Conservation (phyloP, 1,140 invertebrate genomes). For the Drosophila equinoxialis region DNA sequence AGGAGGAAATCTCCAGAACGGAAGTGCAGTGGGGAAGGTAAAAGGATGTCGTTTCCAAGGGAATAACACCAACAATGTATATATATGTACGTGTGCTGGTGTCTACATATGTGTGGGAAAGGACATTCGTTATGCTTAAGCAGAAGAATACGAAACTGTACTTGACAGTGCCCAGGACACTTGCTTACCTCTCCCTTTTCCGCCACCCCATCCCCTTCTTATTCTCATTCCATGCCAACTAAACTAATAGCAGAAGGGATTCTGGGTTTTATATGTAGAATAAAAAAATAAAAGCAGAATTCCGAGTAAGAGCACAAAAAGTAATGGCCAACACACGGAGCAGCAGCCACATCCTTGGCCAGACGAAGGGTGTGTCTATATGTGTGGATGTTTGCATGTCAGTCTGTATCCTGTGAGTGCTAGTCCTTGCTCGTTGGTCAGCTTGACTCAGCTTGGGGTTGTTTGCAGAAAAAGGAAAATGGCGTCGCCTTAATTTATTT, state of each 20-base stretch:
- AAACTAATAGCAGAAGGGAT: slow-evolving; percentile 72
- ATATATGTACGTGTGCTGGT: background rate
- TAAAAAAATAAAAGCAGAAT: slow-evolving; percentile 60
- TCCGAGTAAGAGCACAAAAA: slow-evolving; percentile 61
- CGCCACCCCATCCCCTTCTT: slow-evolving; percentile 7
- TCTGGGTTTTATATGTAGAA: slow-evolving; percentile 51
- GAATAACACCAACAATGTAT: slow-evolving; percentile 52
- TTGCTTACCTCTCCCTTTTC: background rate
- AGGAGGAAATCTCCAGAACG: background rate
- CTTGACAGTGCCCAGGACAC: slow-evolving; percentile 64
- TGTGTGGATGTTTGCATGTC: slow-evolving; percentile 37
- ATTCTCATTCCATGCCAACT: slow-evolving; percentile 33
- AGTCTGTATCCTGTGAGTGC: slow-evolving; percentile 45
- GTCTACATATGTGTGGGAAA: slow-evolving; percentile 12
- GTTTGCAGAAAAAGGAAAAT: slow-evolving; percentile 78
- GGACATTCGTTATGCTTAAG: slow-evolving; percentile 82
- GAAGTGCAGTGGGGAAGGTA: background rate
- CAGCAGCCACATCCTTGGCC: slow-evolving; percentile 52
- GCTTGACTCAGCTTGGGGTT: slow-evolving; percentile 64
- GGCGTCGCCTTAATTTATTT: slow-evolving; percentile 82
- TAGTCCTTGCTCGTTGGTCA: slow-evolving; percentile 63
- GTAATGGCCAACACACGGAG: slow-evolving; percentile 71
- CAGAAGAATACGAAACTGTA: slow-evolving; percentile 81
- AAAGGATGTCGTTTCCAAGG: slow-evolving; percentile 49
- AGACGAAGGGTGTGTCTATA: slow-evolving; percentile 42